Base-by-base conservation (phyloP, 2,888 invertebrate species). In the Luffia ferchaultella region DNA sequence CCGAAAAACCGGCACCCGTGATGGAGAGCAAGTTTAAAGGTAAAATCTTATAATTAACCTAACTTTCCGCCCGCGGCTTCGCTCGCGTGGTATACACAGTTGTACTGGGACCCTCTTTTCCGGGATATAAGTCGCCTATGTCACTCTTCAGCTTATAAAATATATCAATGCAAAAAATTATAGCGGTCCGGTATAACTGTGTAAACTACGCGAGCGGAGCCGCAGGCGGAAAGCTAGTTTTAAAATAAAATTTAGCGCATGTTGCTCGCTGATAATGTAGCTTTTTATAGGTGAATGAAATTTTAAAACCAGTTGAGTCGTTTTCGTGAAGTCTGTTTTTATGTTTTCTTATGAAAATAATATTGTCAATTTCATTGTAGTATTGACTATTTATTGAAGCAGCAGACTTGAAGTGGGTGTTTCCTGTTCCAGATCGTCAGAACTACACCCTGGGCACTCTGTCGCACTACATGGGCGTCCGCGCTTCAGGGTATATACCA, bases 391-490 rank as follows among this genome's bases (percentile, higher is more conserved):
- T 40, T 7, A 9, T 40, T 9, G 7, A 40, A 7, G 40, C 7
- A 40, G 40, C 40, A 15, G 9, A 40, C 15, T 40, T 40, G 7
- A 9, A 7, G 40, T 7, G 7, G 7, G 15, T 40, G 15, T 40
- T 15, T 40, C 40, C 15, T 40, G n/a, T 42, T 42, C 15, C 70
- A 91, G 93, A 93, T 62, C 88, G 93, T 42, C 93, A 93, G 69
- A 90, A 93, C 62, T 96, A 91, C 74, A 97, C 98, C 60, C 83
- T 99, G 63, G 98, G 98, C 1, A 95, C 97, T 0, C 79, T 99
- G 50, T 98, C 98, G 0, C 98, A 98, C 80, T 95, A 96, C 70
- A 87, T 98, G 53, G 97, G 97, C 62, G 85, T 88, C 61, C 87
- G 91, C 52, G 95, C 97, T 1, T 86, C 82, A 41, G 97, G 96